phyloP scores from a whole-genome alignment of 2,888 invertebrate species.

The Dascillus cervinus region DNA sequence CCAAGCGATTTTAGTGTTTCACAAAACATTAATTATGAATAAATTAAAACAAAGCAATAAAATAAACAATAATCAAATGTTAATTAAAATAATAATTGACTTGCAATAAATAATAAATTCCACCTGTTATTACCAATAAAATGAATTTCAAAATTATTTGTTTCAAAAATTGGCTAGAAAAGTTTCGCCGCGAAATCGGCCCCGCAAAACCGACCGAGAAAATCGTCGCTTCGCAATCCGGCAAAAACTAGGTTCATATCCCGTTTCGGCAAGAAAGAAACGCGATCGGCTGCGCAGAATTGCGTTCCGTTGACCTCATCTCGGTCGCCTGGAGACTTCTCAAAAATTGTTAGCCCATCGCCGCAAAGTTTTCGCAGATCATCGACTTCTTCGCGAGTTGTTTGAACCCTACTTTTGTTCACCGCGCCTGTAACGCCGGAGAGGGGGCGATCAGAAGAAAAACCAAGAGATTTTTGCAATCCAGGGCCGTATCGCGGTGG shows the following conservation, averaged over 20 bases:
- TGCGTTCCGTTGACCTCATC: conserved; percentile 11
- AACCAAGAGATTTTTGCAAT: too few species aligned
- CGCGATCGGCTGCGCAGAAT: conserved; percentile 1
- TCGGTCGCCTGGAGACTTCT: neutral
- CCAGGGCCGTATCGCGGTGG: too few species aligned
- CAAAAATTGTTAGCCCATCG: conserved; percentile 4
- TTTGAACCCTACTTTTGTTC: conserved; percentile 6
- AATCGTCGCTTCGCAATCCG: neutral
- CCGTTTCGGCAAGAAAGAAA: conserved; percentile 8
- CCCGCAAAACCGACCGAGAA: too few species aligned
- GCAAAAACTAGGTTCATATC: conserved; percentile 12
- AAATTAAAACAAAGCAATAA: too few species aligned
- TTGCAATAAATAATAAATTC: neutral
- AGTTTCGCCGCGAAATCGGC: too few species aligned
- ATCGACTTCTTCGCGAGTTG: conserved; percentile 11
- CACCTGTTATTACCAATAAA: neutral
- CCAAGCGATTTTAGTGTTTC: too few species aligned
- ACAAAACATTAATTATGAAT: too few species aligned
- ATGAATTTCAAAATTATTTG: too few species aligned
- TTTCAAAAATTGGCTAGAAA: too few species aligned
- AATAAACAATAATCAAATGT: neutral
- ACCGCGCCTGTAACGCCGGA: conserved; percentile 9
- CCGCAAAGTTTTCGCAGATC: conserved; percentile 7
- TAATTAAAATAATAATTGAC: neutral
- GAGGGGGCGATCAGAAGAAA: too few species aligned